Evolutionary conservation across 2,797 vertebrate species (phyloP).

Genomic region (Gymnopithys bicolor): DNA sequence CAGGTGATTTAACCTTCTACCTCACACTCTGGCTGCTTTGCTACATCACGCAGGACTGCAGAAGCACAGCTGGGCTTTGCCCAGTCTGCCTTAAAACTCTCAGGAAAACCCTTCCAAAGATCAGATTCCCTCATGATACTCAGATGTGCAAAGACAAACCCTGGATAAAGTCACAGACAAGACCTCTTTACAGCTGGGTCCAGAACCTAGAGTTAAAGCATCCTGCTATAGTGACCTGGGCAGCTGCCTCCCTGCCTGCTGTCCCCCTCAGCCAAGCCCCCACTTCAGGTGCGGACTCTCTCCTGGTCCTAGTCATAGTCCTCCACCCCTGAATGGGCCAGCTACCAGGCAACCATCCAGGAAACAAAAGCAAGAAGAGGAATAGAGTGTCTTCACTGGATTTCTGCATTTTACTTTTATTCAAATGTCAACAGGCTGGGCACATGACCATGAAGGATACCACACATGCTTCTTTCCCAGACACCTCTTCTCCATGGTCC

Average conservation of each 20-base stretch:
- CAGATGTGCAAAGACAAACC: neutral
- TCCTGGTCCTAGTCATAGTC: neutral
- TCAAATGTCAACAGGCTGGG: neutral
- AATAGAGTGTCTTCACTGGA: neutral
- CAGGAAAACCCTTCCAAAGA: neutral
- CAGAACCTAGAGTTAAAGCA: neutral
- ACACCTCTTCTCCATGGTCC: neutral
- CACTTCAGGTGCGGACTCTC: neutral
- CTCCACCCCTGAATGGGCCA: neutral
- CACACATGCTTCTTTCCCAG: neutral
- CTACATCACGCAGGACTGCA: neutral
- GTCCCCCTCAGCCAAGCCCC: neutral
- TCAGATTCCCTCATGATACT: rapidly evolving
- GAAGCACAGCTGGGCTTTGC: neutral
- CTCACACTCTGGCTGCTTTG: neutral
- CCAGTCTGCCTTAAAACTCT: neutral
- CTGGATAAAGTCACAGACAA: neutral
- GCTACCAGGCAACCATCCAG: neutral
- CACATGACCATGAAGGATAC: neutral
- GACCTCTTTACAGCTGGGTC: neutral
- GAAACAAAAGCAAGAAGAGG: neutral
- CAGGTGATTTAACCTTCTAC: neutral
- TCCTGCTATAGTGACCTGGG: neutral
- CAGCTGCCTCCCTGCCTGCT: neutral
- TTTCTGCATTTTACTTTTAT: neutral